Evolutionary conservation across 2,113 vertebrate genomes (phyloP), one percentile per base, ranked within the genome.

Genomic region (Eleginops maclovinus): DNA sequence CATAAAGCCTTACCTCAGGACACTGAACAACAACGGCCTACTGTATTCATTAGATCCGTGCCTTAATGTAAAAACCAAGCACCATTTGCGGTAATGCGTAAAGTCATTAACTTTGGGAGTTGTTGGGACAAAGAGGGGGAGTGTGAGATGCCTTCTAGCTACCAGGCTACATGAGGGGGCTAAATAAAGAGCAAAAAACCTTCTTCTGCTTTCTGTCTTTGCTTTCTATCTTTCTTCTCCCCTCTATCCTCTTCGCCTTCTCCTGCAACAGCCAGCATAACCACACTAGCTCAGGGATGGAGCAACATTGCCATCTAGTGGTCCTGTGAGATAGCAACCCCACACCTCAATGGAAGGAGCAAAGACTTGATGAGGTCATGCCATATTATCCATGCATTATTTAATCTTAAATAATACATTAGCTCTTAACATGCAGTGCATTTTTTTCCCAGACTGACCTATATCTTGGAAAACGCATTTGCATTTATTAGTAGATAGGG

Each of bases 51-150:
- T 93, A 93, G 88, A 81, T 91, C 87, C 89, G 87, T 84, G 87
- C 86, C 88, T 90, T 92, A 88, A 93, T 93, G 88, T 90, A 85
- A 91, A 89, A 92, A 88, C 87, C 86, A 89, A 89, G 91, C 87
- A 77, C 79, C 92, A 91, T 92, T 92, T 90, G 87, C 92, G 80
- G 81, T 93, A 93, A 94, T 93, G 92, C 77, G 83, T 93, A 75
- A 94, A 92, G 92, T 93, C 92, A 92, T 95, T 95, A 93, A 94
- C 88, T 91, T 93, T 91, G 81, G 73, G 88, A 93, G 90, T 93
- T 90, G 91, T 92, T 86, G 88, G 87, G 91, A 94, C 90, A 92
- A 81, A 84, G 79, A 87, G 86, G 77, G 67, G 75, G 91, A 88
- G 91, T 79, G 88, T 74, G 75, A 77, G 88, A 89, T 89, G 90